These are phyloP conservation scores for Trachemys scripta DNA, from an alignment of 2,113 vertebrate genomes.

Conservation along the genomic window DNA sequence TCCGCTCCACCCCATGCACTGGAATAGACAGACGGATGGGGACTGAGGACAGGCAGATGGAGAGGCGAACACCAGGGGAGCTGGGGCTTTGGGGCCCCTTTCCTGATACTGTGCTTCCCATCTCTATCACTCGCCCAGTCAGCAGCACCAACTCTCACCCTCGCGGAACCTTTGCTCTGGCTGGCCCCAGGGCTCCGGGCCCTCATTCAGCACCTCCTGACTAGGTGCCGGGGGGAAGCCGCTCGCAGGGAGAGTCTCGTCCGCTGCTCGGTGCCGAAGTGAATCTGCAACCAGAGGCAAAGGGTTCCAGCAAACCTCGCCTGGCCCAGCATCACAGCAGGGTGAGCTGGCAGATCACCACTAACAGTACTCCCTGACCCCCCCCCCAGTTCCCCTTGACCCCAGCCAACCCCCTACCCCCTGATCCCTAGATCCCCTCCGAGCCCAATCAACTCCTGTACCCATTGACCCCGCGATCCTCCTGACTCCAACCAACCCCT, in stretches of 20 bases:
- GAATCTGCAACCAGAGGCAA: conserved; percentile 67
- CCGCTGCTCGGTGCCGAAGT: conserved; percentile 47
- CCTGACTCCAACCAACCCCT: background rate
- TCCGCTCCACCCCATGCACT: background rate
- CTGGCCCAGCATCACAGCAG: background rate
- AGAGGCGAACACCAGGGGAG: background rate
- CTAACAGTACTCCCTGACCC: background rate
- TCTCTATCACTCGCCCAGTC: background rate
- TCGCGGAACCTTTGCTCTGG: background rate
- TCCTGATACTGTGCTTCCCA: background rate
- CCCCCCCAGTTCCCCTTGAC: too few species aligned
- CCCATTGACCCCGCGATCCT: too few species aligned
- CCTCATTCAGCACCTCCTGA: background rate
- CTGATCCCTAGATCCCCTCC: too few species aligned
- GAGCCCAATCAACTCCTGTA: background rate
- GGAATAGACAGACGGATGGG: background rate
- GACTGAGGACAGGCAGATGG: background rate
- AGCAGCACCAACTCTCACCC: background rate
- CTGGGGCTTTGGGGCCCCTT: background rate
- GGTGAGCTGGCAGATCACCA: background rate
- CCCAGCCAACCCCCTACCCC: background rate
- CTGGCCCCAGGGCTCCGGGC: background rate
- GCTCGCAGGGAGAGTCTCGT: conserved; percentile 36
- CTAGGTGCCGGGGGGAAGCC: conserved; percentile 26
- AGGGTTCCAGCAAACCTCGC: background rate